Base-by-base conservation (phyloP, 2,797 vertebrate species). In the Bufotes viridis region DNA sequence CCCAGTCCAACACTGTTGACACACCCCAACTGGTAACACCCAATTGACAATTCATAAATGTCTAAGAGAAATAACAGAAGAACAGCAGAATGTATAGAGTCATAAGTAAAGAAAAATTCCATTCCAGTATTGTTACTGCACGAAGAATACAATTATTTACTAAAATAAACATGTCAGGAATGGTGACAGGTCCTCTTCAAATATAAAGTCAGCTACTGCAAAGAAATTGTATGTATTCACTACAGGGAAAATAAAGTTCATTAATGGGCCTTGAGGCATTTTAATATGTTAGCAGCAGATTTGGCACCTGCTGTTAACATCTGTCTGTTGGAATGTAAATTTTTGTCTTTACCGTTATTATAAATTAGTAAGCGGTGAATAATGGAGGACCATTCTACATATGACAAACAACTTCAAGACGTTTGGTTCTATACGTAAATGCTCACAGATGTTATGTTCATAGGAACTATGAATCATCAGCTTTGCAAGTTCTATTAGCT, bases 281-380 rank as follows among this genome's bases (percentile, higher is more conserved):
- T 78, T 78, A 83, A 82, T 83, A 78, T 51, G n/a, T 82, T 83
- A 78, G 78, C 24, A 60, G 57, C 65, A 81, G 69, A 26, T 74
- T 49, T 87, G 85, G 51, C 78, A 81, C 55, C 78, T 81, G 85
- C 51, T 87, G 78, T 81, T 81, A 72, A 58, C 78, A 87, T 87
- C 78, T 87, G 53, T 58, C 78, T 74, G 22, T 42, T 72, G 22
- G 26, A 60, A 81, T 13, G 20, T 81, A 70, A 70, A 87, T 87
- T 87, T 81, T 29, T 81, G 22, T 34, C 65, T 55, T 60, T 42
- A 29, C 24, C 60, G 18, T 17, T 58, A 29, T 60, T 81, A 81
- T 81, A 67, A 60, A 72, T 81, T 81, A 79, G 55, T 72, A 74
- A 70, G 53, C 51, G 58, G 53, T 86, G 65, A 78, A 85, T 49